These are phyloP conservation scores for Hirudinaria manillensis DNA, from an alignment of 2,888 invertebrate genomes.

Conservation along the genomic window DNA sequence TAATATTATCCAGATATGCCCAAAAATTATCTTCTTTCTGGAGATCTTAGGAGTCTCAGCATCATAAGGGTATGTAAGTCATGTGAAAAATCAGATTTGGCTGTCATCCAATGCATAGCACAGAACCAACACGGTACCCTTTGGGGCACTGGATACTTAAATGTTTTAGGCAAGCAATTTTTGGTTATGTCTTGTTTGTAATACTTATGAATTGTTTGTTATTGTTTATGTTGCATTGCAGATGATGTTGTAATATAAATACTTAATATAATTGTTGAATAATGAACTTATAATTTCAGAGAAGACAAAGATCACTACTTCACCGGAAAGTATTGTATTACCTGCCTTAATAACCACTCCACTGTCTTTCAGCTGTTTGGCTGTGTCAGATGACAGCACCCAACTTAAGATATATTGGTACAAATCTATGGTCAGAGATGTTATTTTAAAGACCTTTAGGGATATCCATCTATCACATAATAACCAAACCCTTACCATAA, in stretches of 20 bases:
- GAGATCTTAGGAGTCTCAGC: conserved; percentile 21
- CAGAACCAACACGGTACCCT: conserved; percentile 37
- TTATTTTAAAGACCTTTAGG: not conserved
- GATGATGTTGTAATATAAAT: not conserved
- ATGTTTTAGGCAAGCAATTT: conserved; percentile 36
- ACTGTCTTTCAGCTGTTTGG: conserved; percentile 28
- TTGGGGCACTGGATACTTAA: conserved; percentile 36
- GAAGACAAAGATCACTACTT: no score
- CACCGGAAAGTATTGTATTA: no score
- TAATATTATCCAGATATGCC: conserved; percentile 10
- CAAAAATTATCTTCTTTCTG: conserved; percentile 15
- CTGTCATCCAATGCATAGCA: conserved; percentile 38
- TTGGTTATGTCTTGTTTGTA: no score
- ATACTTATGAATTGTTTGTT: no score
- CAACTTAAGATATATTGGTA: conserved; percentile 34
- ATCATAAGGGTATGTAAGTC: conserved; percentile 36
- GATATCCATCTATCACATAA: not conserved
- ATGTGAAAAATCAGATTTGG: conserved; percentile 30
- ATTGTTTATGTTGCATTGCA: not conserved
- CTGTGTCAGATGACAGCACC: conserved; percentile 38
- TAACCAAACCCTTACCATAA: conserved; percentile 1
- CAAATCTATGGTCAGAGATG: conserved; percentile 2
- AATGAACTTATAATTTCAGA: not conserved
- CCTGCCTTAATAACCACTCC: no score
- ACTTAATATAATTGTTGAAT: not conserved